Evolutionary conservation across 30 jellyfish, hydroid and myxozoan genomes (phyloP).

Genomic region (Hydra vulgaris): DNA sequence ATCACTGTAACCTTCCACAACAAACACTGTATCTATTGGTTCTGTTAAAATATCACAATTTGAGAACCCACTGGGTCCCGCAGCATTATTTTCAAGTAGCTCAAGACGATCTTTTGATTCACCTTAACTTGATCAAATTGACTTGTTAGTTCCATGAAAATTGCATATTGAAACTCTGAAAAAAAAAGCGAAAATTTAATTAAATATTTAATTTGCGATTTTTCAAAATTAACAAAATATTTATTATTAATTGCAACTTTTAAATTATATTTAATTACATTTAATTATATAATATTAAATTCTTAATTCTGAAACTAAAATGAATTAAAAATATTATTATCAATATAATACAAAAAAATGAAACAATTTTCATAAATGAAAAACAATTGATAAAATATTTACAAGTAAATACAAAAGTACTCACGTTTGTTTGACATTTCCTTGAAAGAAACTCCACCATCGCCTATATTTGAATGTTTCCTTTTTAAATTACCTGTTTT

Average conservation of each 20-base stretch:
- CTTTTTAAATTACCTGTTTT: not conserved
- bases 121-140: not conserved
- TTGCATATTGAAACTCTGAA: not conserved
- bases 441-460: not conserved
- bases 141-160: not conserved
- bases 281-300: no score
- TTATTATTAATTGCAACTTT: not conserved
- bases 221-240: not conserved
- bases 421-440: not conserved
- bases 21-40: not conserved
- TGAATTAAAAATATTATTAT: not conserved
- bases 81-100: not conserved
- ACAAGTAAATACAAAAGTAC: not conserved
- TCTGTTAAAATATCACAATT: not conserved
- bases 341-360: not conserved
- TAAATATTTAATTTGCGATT: not conserved
- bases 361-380: not conserved
- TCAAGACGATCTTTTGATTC: not conserved
- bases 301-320: not conserved
- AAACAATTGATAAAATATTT: not conserved
- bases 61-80: not conserved
- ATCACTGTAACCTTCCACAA: no score
- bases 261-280: not conserved
- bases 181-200: not conserved
- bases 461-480: not conserved